Conservation (phyloP, 2,888 invertebrate species). For the Alloplasta piceator region DNA sequence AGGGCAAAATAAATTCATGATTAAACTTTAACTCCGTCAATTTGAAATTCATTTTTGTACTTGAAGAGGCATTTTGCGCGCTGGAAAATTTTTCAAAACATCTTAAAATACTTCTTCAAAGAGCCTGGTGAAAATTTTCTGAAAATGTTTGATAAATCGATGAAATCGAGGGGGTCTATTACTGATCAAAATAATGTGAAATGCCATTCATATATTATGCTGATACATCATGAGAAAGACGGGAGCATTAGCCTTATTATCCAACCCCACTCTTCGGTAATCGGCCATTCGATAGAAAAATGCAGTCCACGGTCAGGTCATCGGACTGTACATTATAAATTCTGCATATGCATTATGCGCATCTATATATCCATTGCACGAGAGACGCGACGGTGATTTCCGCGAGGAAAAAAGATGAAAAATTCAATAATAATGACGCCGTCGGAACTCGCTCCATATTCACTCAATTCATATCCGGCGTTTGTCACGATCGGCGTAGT, state of each 20-base stretch:
- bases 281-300: constrained; percentile 72
- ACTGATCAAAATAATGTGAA: too few species aligned
- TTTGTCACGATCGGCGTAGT: constrained; percentile 49
- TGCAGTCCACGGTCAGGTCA: constrained; percentile 67
- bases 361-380: constrained; percentile 6
- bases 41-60: not conserved
- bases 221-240: constrained; percentile 17
- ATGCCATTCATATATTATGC: too few species aligned
- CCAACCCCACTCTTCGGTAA: constrained; percentile 72
- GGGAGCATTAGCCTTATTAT: constrained; percentile 76
- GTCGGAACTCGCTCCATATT: constrained; percentile 37
- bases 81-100: too few species aligned
- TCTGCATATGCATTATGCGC: not conserved
- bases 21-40: not conserved
- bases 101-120: too few species aligned
- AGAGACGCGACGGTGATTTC: constrained; percentile 4
- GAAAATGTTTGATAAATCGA: not conserved
- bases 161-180: too few species aligned
- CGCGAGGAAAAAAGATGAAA: constrained; percentile 23
- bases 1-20: too few species aligned
- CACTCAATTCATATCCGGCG: constrained; percentile 55
- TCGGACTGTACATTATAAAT: constrained; percentile 47
- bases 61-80: too few species aligned
- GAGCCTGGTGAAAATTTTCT: not conserved
- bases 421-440: constrained; percentile 11